Percentiles rank a stretch among this genome's conserved stretches.
These are phyloP conservation scores for Chrysaora quinquecirrha DNA, from an alignment of 30 jellyfish, hydroid and myxozoan genomes.

Conservation along the genomic window DNA sequence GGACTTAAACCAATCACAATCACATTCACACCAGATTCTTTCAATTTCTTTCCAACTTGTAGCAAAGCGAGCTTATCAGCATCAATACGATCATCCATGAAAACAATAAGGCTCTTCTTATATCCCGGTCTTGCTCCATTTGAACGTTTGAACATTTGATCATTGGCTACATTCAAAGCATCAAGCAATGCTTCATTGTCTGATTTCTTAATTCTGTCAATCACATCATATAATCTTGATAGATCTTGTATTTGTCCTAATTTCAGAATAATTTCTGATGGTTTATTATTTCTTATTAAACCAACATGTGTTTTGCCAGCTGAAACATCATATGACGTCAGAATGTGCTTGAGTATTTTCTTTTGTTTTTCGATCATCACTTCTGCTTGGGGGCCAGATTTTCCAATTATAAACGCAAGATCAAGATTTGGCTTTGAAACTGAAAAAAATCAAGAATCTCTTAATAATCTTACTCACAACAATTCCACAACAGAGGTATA, in stretches of 20 bases:
- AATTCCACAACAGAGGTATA: too few relatives aligned
- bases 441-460: not conserved
- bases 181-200: constrained; percentile 1
- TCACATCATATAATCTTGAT: not conserved
- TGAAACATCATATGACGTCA: constrained; percentile 72
- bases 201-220: constrained; percentile 4
- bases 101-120: constrained; percentile 56
- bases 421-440: constrained; percentile 52
- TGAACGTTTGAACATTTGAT: constrained; percentile 21
- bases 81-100: constrained; percentile 23
- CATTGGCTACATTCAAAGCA: constrained; percentile 31
- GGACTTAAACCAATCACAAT: constrained; percentile 65
- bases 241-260: constrained; percentile 16
- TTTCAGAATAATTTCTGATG: constrained; percentile 40
- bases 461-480: too few relatives aligned
- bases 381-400: constrained; percentile 44
- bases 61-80: constrained; percentile 38
- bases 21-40: constrained; percentile 49
- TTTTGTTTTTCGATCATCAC: constrained; percentile 46
- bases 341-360: constrained; percentile 40
- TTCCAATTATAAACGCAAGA: constrained; percentile 70
- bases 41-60: constrained; percentile 25
- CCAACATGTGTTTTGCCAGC: constrained; percentile 77
- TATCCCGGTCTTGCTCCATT: constrained; percentile 85
- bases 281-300: constrained; percentile 32